Conservation (phyloP, 2,888 invertebrate species). For the Altica lythri region DNA sequence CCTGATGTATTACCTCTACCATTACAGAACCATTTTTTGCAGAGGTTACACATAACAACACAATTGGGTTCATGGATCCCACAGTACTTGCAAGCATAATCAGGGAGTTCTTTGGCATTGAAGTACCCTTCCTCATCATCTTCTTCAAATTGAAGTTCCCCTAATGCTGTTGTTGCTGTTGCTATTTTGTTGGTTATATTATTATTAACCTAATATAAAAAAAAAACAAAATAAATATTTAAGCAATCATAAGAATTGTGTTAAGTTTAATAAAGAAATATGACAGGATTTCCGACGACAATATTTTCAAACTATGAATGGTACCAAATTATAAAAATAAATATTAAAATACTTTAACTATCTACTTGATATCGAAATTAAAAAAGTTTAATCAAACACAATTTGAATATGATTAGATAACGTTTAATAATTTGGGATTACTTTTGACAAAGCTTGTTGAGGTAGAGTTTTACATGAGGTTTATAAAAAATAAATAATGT, state of each 20-base stretch:
- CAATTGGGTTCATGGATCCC: slow-evolving; percentile 97
- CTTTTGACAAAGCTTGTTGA: too few species aligned
- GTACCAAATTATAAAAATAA: too few species aligned
- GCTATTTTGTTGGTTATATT: slow-evolving; percentile 66
- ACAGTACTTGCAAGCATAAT: slow-evolving; percentile 98
- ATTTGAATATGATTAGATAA: too few species aligned
- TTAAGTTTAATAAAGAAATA: too few species aligned
- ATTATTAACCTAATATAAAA: slow-evolving; percentile 51
- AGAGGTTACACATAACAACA: slow-evolving; percentile 97
- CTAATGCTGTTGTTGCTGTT: slow-evolving; percentile 73
- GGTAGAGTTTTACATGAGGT: too few species aligned
- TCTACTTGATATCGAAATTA: too few species aligned
- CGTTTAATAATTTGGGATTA: too few species aligned
- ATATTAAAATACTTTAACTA: too few species aligned
- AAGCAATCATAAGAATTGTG: not conserved
- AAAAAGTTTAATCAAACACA: too few species aligned
- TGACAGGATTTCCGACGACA: too few species aligned
- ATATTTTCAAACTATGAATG: too few species aligned
- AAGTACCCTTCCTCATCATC: slow-evolving; percentile 92
- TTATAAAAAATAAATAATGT: too few species aligned
- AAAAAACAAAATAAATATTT: not conserved
- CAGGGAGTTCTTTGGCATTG: slow-evolving; percentile 85
- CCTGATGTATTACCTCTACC: slow-evolving; percentile 97
- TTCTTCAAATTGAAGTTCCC: slow-evolving; percentile 93
- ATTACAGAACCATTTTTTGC: slow-evolving; percentile 99